Percentiles rank a stretch among this genome's conserved stretches.
These are phyloP conservation scores for Astyanax mexicanus DNA, from an alignment of 2,797 vertebrate species.

Conservation along the genomic window DNA sequence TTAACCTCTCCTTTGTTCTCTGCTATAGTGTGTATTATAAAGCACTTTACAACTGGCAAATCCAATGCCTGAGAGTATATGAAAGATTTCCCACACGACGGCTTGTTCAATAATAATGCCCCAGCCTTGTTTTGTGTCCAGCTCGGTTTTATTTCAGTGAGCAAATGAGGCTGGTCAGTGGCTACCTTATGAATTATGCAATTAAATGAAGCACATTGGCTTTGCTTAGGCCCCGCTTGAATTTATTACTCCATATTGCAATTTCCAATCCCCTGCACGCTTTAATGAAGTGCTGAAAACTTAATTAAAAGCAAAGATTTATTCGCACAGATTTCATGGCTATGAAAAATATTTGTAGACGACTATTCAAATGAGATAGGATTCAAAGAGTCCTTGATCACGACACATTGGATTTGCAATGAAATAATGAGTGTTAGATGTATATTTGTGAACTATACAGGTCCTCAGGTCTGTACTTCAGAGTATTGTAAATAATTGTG, in stretches of 20 bases:
- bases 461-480: not conserved
- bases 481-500: not conserved
- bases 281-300: constrained; percentile 55
- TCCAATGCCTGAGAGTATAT: constrained; percentile 5
- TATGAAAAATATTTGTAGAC: constrained; percentile 41
- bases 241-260: constrained; percentile 51
- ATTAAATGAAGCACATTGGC: constrained; percentile 49
- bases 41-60: constrained; percentile 12
- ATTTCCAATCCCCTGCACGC: constrained; percentile 42
- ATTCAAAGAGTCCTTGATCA: constrained; percentile 1
- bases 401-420: not conserved
- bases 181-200: constrained; percentile 43
- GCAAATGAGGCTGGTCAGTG: constrained; percentile 46
- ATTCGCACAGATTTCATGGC: constrained; percentile 44
- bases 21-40: constrained; percentile 10
- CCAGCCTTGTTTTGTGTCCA: constrained; percentile 17
- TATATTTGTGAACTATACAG: not conserved
- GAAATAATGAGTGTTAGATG: not conserved
- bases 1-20: constrained; percentile 41
- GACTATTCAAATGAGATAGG: constrained; percentile 18
- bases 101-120: not conserved
- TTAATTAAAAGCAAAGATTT: constrained; percentile 60
- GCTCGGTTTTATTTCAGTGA: constrained; percentile 20
- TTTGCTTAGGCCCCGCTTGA: constrained; percentile 47
- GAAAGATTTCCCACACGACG: constrained; percentile 18